Percentiles rank a stretch among this genome's conserved stretches.
These are phyloP conservation scores for Rhinogobio ventralis DNA, from an alignment of 2,797 vertebrate species.

Conservation along the genomic window DNA sequence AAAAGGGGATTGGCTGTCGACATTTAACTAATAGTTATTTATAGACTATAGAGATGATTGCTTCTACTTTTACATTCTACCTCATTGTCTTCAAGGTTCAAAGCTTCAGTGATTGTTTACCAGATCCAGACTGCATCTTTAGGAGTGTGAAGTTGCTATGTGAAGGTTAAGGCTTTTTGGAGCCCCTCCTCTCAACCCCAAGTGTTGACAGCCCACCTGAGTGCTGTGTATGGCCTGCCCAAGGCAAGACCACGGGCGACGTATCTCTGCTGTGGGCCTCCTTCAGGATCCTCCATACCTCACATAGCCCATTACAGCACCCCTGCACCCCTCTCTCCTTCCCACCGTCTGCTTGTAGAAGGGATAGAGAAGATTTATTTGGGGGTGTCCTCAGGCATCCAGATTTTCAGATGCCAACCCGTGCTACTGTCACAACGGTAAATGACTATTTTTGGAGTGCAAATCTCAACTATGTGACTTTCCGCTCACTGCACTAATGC, in stretches of 20 bases:
- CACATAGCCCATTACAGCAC: constrained; percentile 67
- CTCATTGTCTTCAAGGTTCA: not conserved
- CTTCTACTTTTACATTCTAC: not conserved
- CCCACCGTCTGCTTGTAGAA: constrained; percentile 67
- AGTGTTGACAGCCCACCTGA: constrained; percentile 80
- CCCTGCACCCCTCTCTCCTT: constrained; percentile 72
- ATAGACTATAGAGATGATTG: not conserved
- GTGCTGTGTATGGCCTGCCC: constrained; percentile 83
- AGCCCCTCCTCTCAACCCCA: constrained; percentile 69
- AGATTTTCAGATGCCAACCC: constrained; percentile 67
- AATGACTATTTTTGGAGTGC: constrained; percentile 71
- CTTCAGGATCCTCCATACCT: constrained; percentile 82
- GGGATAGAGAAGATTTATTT: constrained; percentile 64
- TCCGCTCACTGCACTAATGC: constrained; percentile 71
- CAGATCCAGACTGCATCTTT: not conserved
- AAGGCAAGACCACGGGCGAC: constrained; percentile 87
- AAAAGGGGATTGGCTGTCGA: not conserved
- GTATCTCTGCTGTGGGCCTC: constrained; percentile 85
- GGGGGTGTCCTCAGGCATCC: constrained; percentile 72
- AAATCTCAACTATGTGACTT: constrained; percentile 68
- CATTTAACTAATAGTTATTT: not conserved
- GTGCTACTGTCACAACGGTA: constrained; percentile 54
- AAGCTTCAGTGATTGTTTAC: constrained; percentile 15
- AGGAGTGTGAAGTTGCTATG: constrained; percentile 16
- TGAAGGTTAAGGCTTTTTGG: constrained; percentile 66